Evolutionary conservation across 2,888 invertebrate species (phyloP).

Genomic region (Ormia ochracea): DNA sequence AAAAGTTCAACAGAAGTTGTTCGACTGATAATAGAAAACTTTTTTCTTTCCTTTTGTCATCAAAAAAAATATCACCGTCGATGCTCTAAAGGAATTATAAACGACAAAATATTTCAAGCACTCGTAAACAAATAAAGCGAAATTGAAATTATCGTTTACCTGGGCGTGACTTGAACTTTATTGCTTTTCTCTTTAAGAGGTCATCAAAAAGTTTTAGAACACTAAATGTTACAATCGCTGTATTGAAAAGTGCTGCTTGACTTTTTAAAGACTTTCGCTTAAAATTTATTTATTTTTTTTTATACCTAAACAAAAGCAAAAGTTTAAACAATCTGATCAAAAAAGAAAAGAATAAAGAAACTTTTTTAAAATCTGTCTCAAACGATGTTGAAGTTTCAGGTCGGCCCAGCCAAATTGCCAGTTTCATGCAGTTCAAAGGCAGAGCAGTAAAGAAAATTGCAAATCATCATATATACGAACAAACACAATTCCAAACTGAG

Average conservation of each 20-base stretch:
- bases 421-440: too few species aligned
- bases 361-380: too few species aligned
- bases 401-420: too few species aligned
- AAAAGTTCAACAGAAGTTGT: too few species aligned
- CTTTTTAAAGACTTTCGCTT: neutral
- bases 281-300: neutral
- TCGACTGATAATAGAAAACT: too few species aligned
- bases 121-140: neutral
- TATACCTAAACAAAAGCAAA: neutral
- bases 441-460: too few species aligned
- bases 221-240: constrained; percentile 3
- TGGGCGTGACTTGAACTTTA: neutral
- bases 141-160: constrained; percentile 9
- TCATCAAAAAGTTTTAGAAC: constrained; percentile 42
- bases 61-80: neutral
- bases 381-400: too few species aligned
- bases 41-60: too few species aligned
- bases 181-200: neutral
- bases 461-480: too few species aligned
- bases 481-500: too few species aligned
- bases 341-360: too few species aligned
- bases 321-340: too few species aligned
- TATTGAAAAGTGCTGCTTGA: neutral
- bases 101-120: neutral
- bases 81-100: neutral